Evolutionary conservation across 2,113 vertebrate species (phyloP).

Genomic region (Athene noctua): DNA sequence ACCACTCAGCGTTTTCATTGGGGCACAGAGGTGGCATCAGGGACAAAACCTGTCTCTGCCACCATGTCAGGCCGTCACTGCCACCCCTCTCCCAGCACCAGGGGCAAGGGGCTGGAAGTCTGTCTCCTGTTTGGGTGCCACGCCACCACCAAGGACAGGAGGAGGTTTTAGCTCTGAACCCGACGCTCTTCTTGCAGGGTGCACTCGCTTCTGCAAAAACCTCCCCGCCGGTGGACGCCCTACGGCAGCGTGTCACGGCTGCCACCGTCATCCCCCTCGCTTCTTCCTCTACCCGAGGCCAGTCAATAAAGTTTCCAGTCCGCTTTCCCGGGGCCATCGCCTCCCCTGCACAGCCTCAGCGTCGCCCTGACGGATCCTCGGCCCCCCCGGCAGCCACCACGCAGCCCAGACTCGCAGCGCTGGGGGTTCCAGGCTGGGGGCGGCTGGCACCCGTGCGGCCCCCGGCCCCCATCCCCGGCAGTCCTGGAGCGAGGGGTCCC

Average conservation of each 20-base stretch:
- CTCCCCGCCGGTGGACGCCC: no score
- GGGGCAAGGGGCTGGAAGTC: not conserved
- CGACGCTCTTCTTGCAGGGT: no score
- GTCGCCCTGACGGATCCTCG: fast-evolving
- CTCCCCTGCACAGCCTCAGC: not conserved
- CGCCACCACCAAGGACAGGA: no score
- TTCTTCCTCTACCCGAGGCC: no score
- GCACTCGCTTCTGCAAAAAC: not conserved
- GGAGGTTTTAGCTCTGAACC: not conserved
- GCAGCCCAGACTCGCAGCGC: not conserved
- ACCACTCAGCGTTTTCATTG: fast-evolving
- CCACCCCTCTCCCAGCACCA: fast-evolving
- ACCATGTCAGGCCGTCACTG: not conserved
- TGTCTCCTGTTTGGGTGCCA: not conserved
- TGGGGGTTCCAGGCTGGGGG: no score
- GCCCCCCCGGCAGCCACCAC: not conserved
- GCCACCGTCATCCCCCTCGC: fast-evolving
- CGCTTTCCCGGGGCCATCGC: fast-evolving
- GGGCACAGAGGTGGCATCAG: not conserved
- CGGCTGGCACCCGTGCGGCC: not conserved
- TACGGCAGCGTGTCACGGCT: fast-evolving
- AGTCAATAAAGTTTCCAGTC: fast-evolving
- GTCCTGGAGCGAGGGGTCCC: no score
- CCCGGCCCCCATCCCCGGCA: no score
- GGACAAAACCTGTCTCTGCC: not conserved